Percentiles rank a stretch among this genome's conserved stretches.
Evolutionary conservation across 2,888 invertebrate genomes (phyloP).

Genomic region (Fabriciana adippe): DNA sequence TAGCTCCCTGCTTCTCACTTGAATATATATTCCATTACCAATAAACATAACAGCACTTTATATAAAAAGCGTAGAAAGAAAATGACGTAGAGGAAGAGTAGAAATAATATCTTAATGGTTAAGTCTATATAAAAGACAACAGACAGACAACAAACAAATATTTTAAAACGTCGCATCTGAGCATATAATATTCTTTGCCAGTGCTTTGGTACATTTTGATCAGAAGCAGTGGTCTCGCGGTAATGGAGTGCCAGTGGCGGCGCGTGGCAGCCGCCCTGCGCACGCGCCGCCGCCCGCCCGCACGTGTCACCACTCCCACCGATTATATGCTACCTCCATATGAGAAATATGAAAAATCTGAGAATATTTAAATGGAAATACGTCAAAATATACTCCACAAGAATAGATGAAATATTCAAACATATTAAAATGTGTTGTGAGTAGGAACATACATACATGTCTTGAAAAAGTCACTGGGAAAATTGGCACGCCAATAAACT

Average conservation of each 20-base stretch:
- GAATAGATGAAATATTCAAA: background rate
- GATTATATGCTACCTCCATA: conserved; percentile 68
- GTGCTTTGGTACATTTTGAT: conserved; percentile 52
- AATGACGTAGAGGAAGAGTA: too few species aligned
- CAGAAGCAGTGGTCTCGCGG: conserved; percentile 60
- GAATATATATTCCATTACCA: too few species aligned
- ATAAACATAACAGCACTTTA: too few species aligned
- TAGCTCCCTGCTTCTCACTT: too few species aligned
- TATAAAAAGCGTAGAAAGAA: too few species aligned
- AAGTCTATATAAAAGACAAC: too few species aligned
- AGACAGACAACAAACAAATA: too few species aligned
- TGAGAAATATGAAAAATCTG: conserved; percentile 55
- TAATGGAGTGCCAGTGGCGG: conserved; percentile 68
- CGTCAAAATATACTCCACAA: background rate
- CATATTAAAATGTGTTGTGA: background rate
- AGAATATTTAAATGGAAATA: conserved; percentile 13
- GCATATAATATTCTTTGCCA: conserved; percentile 47
- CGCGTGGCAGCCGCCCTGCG: conserved; percentile 51
- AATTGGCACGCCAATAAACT: conserved; percentile 69
- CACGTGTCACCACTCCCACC: conserved; percentile 69
- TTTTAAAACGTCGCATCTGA: conserved; percentile 3
- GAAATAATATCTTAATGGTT: too few species aligned
- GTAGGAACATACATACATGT: conserved; percentile 1
- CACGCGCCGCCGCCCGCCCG: conserved; percentile 47
- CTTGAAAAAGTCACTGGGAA: conserved; percentile 43